Evolutionary conservation across 2,113 vertebrate genomes (phyloP).

Genomic region (Thalassarche chlororhynchos): DNA sequence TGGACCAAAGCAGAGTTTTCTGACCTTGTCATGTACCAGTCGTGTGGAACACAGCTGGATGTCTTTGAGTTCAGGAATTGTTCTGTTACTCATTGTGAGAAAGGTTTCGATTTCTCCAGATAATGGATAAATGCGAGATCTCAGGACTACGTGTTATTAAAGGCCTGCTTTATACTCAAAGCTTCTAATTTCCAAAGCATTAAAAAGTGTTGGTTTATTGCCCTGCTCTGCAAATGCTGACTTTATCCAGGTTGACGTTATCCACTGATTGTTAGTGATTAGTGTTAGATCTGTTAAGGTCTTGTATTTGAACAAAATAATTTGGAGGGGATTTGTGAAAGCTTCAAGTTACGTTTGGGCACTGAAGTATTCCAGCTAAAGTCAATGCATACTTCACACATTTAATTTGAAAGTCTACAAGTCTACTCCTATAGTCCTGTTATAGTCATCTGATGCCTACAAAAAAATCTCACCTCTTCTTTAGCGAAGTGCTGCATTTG

Average conservation of each 20-base stretch:
- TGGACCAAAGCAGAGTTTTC: background rate
- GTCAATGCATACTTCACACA: background rate
- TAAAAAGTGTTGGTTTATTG: background rate
- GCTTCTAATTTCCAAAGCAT: background rate
- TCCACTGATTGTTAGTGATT: background rate
- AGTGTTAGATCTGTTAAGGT: background rate
- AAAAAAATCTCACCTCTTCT: background rate
- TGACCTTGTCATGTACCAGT: background rate
- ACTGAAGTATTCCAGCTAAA: background rate
- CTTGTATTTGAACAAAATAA: background rate
- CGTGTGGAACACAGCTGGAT: background rate
- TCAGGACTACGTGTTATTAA: accelerated
- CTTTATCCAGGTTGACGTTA: background rate
- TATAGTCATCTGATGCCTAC: background rate
- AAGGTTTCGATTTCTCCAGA: background rate
- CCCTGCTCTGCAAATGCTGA: background rate
- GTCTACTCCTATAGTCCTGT: background rate
- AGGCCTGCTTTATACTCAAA: background rate
- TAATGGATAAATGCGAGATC: accelerated
- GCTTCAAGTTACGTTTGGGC: background rate
- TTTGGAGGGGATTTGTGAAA: background rate
- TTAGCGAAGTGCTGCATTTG: background rate
- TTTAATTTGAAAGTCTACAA: background rate
- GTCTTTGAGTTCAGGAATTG: background rate
- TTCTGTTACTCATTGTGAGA: background rate